These are phyloP conservation scores for Ophion ellenae DNA, from an alignment of 2,888 invertebrate genomes.

Conservation along the genomic window DNA sequence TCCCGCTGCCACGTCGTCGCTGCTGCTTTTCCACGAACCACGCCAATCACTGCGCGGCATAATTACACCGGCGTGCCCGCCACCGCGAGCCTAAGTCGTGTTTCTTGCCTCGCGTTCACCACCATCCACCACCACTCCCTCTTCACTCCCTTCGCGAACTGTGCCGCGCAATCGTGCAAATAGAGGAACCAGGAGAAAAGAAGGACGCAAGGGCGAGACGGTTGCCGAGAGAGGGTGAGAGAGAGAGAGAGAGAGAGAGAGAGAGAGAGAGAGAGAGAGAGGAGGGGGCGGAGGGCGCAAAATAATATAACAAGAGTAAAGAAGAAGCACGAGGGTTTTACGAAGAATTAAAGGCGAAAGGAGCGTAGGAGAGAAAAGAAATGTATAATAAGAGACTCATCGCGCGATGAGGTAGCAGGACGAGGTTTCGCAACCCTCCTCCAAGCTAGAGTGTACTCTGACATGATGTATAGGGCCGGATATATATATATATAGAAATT, in stretches of 20 bases:
- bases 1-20: constrained; percentile 43
- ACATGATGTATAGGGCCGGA: constrained; percentile 19
- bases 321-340: constrained; percentile 57
- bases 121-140: constrained; percentile 39
- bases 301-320: constrained; percentile 42
- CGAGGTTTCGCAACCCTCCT: constrained; percentile 15
- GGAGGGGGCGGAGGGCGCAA: constrained; percentile 28
- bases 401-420: constrained; percentile 35
- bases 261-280: constrained; percentile 16
- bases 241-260: constrained; percentile 31
- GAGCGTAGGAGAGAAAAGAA: constrained; percentile 52
- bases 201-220: constrained; percentile 30
- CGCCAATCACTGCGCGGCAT: constrained; percentile 83
- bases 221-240: constrained; percentile 22
- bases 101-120: constrained; percentile 73
- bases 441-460: constrained; percentile 23
- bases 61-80: constrained; percentile 80
- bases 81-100: constrained; percentile 76
- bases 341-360: constrained; percentile 61
- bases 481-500: not conserved
- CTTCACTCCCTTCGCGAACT: constrained; percentile 66
- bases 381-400: constrained; percentile 62
- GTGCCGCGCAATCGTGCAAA: constrained; percentile 73
- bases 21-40: constrained; percentile 81
- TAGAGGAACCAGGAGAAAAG: constrained; percentile 53